A percentile compares a stretch with the other conserved stretches of the same genome.
These are phyloP conservation scores for Sylvilagus bachmani DNA, from an alignment of 2,113 vertebrate genomes.

Conservation along the genomic window DNA sequence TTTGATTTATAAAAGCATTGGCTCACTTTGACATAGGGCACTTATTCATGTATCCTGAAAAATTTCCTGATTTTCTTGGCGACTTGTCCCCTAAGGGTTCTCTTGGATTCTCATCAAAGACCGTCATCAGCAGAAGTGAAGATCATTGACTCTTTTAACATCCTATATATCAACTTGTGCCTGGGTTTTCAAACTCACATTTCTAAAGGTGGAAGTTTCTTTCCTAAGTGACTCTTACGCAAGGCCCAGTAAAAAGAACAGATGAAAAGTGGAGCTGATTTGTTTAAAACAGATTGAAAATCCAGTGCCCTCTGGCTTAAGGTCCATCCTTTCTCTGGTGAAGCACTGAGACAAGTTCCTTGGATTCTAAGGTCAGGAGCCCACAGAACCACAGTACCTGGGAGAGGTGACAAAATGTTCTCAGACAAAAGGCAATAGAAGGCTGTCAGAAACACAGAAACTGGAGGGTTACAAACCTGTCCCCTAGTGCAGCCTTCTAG, in stretches of 20 bases:
- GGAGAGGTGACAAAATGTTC: background rate
- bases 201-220: background rate
- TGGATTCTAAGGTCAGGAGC: background rate
- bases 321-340: background rate
- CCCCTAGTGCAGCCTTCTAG: background rate
- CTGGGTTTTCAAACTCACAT: background rate
- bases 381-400: background rate
- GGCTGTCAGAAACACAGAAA: background rate
- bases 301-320: background rate
- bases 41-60: background rate
- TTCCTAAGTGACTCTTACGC: conserved; percentile 4
- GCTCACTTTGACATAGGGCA: background rate
- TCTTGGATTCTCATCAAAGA: background rate
- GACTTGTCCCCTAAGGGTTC: background rate
- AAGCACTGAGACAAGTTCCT: background rate
- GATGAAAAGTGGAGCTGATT: background rate
- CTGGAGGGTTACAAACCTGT: background rate
- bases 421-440: background rate
- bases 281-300: conserved; percentile 9
- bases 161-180: background rate
- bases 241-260: background rate
- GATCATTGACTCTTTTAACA: background rate
- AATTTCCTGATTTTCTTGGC: background rate
- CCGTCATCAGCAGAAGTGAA: background rate
- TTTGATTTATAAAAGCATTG: conserved; percentile 23